Conservation (phyloP, 2,888 invertebrate species). For the Caenorhabditis sp. region DNA sequence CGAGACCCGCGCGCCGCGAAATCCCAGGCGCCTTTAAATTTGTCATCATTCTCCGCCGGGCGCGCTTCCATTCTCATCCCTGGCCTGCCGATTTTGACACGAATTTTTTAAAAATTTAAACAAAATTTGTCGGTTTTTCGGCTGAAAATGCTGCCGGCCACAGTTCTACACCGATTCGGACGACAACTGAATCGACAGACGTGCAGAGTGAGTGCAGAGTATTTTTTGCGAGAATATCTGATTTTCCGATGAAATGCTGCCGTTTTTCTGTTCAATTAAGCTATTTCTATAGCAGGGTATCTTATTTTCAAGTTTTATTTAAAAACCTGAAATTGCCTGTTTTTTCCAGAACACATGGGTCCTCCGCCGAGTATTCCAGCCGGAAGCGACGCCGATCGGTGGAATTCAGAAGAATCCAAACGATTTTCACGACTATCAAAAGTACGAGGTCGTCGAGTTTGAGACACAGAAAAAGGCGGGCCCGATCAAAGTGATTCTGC, state of each 20-base stretch:
- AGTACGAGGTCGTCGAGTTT: slow-evolving; percentile 66
- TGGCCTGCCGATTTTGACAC: neutral
- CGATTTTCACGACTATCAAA: slow-evolving; percentile 70
- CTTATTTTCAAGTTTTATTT: slow-evolving; percentile 8
- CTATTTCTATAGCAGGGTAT: no score
- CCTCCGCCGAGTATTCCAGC: slow-evolving; percentile 67
- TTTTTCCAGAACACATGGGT: slow-evolving; percentile 70
- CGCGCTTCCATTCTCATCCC: slow-evolving; percentile 21
- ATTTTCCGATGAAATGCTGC: no score
- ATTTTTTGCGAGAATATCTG: neutral
- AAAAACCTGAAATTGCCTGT: no score
- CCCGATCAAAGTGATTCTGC: slow-evolving; percentile 73
- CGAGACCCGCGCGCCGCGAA: slow-evolving; percentile 21
- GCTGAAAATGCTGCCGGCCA: slow-evolving; percentile 25
- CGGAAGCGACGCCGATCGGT: slow-evolving; percentile 67
- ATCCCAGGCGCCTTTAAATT: slow-evolving; percentile 47
- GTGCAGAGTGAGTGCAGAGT: slow-evolving; percentile 10
- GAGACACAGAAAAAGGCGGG: slow-evolving; percentile 68
- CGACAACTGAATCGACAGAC: slow-evolving; percentile 32
- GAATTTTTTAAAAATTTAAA: slow-evolving; percentile 1
- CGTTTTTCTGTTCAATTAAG: no score
- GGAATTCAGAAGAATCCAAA: slow-evolving; percentile 71
- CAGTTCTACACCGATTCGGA: slow-evolving; percentile 17
- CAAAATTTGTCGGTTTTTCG: neutral
- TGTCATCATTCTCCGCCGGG: slow-evolving; percentile 49